Evolutionary conservation across 2,888 invertebrate genomes (phyloP).

Genomic region (Coleophora flavipennella): DNA sequence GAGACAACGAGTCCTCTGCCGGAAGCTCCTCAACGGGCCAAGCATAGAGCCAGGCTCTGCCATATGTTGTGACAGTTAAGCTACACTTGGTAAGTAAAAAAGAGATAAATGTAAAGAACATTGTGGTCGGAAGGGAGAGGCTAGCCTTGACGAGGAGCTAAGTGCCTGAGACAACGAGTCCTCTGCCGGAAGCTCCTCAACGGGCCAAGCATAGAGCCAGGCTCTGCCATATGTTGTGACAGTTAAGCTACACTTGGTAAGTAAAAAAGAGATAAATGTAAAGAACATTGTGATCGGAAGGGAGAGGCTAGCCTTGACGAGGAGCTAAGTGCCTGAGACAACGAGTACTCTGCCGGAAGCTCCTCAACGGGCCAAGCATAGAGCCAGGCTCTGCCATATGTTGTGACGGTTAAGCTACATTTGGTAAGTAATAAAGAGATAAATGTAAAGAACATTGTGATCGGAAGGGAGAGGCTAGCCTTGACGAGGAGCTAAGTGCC

Average conservation of each 20-base stretch:
- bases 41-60: too few relatives aligned
- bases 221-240: constrained; percentile 70
- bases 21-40: too few relatives aligned
- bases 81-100: too few relatives aligned
- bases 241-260: constrained; percentile 65
- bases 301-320: constrained; percentile 33
- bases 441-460: too few relatives aligned
- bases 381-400: constrained; percentile 59
- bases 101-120: too few relatives aligned
- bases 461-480: too few relatives aligned
- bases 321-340: constrained; percentile 24
- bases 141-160: constrained; percentile 31
- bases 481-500: constrained; percentile 30
- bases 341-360: too few relatives aligned
- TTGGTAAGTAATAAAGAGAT: constrained; percentile 50
- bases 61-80: too few relatives aligned
- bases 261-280: too few relatives aligned
- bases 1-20: too few relatives aligned
- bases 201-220: constrained; percentile 48
- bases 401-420: constrained; percentile 69
- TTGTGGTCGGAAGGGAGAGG: constrained; percentile 35
- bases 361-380: constrained; percentile 36
- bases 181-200: constrained; percentile 20
- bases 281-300: too few relatives aligned
- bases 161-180: constrained; percentile 21